Base-by-base conservation (phyloP, 2,797 vertebrate species). In the Eleutherodactylus coqui region DNA sequence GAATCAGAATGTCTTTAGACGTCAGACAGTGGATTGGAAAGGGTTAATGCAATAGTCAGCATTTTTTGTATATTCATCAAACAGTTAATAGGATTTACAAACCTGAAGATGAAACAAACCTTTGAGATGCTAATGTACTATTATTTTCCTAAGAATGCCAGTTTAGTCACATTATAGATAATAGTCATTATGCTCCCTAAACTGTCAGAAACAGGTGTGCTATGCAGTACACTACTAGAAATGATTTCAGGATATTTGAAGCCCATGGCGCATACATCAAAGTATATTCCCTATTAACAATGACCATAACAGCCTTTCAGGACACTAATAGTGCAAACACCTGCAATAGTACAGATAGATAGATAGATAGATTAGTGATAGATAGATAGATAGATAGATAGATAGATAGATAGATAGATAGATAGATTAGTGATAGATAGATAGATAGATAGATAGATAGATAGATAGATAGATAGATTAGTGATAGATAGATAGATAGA, bases 31-130 rank as follows among this genome's bases (percentile, higher is more conserved):
- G n/a, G n/a, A n/a, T n/a, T n/a, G n/a, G n/a, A n/a, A n/a, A n/a
- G n/a, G n/a, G n/a, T n/a, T 72, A n/a, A 11, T 24, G 67, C 36
- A 38, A 5, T 36, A 70, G 36, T 41, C 36, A n/a, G n/a, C 6
- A 41, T 1, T 1, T 38, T 69, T 38, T 41, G 10, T 8, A 24
- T 11, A 32, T 41, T 43, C 38, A 72, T 72, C 43, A 72, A 72
- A 41, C 38, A 72, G 38, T 72, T 72, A 72, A 72, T 43, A 72
- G 69, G 69, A 72, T 72, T 72, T 72, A 72, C 67, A 43, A 72
- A 72, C 38, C 38, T 72, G 36, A 38, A 72, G 69, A 72, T 72
- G 69, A 72, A 43, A 41, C 21, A 14, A 38, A 69, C 69, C 69
- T 41, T 72, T 72, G 69, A 72, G 43, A 72, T 72, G 69, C 69